Conservation (phyloP, 2,888 invertebrate species). For the Agelastica alni region DNA sequence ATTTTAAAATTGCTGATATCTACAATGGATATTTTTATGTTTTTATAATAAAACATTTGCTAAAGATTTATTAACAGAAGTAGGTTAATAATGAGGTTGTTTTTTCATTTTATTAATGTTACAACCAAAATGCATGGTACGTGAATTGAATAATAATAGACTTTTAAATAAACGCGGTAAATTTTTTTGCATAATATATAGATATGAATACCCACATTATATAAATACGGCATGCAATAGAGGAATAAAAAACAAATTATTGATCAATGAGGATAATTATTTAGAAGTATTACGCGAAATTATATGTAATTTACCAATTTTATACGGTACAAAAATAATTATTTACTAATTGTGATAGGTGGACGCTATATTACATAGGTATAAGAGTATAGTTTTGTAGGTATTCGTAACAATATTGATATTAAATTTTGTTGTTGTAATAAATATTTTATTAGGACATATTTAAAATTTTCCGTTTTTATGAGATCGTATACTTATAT, state of each 20-base stretch:
- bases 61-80: too few species aligned
- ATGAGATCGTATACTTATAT: too few species aligned
- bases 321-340: constrained; percentile 14
- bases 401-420: too few species aligned
- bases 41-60: too few species aligned
- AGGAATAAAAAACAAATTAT: constrained; percentile 22
- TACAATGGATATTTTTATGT: too few species aligned
- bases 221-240: constrained; percentile 20
- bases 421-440: too few species aligned
- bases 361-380: too few species aligned
- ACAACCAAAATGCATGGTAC: not conserved
- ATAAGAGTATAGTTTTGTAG: too few species aligned
- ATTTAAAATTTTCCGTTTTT: too few species aligned
- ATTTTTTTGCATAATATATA: not conserved
- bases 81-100: not conserved
- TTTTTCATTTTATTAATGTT: not conserved
- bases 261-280: constrained; percentile 27
- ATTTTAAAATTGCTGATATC: too few species aligned
- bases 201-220: constrained; percentile 1
- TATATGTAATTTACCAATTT: constrained; percentile 28
- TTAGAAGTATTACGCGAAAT: constrained; percentile 24
- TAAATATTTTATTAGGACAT: too few species aligned
- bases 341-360: not conserved
- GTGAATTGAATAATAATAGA: constrained; percentile 1
- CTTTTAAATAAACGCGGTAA: not conserved